Conservation (phyloP, 2,888 invertebrate genomes). For the Leptopilina drosophilae region DNA sequence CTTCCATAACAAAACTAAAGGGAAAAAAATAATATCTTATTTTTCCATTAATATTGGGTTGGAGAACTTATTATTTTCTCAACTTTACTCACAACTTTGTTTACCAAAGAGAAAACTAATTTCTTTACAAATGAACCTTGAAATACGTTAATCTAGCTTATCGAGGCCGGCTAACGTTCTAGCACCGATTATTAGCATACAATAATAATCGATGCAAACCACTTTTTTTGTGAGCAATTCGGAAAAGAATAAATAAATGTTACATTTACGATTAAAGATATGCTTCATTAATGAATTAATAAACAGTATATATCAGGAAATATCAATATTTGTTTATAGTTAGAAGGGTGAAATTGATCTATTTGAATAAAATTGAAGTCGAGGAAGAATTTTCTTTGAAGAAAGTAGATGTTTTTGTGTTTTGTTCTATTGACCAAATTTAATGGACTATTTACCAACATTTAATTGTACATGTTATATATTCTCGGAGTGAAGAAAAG, state of each 20-base stretch:
- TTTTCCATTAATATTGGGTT: neutral
- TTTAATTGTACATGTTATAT: neutral
- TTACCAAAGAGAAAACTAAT: slow-evolving; percentile 18
- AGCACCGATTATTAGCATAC: slow-evolving; percentile 9
- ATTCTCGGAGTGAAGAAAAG: neutral
- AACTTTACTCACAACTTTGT: slow-evolving; percentile 9
- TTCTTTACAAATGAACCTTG: slow-evolving; percentile 23
- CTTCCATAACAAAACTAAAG: neutral
- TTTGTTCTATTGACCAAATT: neutral
- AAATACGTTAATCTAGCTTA: slow-evolving; percentile 21
- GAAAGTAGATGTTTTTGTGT: too few species aligned
- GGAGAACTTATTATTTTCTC: neutral
- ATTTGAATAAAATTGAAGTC: too few species aligned
- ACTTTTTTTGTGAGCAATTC: too few species aligned
- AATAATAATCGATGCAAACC: neutral
- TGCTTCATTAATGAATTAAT: too few species aligned
- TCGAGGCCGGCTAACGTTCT: slow-evolving; percentile 31
- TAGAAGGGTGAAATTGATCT: too few species aligned
- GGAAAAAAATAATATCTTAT: neutral
- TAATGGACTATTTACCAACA: neutral
- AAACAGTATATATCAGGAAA: too few species aligned
- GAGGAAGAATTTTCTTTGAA: too few species aligned
- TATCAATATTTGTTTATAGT: too few species aligned
- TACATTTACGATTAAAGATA: too few species aligned
- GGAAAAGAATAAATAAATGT: too few species aligned